Evolutionary conservation across 2,888 invertebrate species (phyloP), one percentile per base, ranked within the genome.

Genomic region (Shargacucullia verbasci): DNA sequence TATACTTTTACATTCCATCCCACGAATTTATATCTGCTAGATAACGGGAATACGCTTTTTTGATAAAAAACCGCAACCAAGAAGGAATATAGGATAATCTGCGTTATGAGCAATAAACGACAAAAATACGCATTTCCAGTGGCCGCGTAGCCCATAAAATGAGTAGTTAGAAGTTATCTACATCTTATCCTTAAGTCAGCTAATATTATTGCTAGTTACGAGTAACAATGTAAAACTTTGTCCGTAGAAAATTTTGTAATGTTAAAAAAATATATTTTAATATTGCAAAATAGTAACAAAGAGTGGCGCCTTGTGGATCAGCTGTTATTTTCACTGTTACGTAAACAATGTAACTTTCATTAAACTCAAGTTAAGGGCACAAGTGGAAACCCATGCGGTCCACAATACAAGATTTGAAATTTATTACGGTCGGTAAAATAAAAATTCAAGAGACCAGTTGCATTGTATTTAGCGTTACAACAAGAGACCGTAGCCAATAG

Each of bases 371-470:
- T 79, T 72, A 70, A 73, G 52, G 53, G 68, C 54, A 83, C 85
- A 86, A 89, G 85, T 87, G 81, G 76, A n/a, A n/a, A 73, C 74
- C 80, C 76, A 70, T 59, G 80, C 61, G 77, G 70, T 73, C 68
- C 52, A 73, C 70, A 80, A 81, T 78, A 74, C 75, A 77, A 81
- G 76, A 81, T 81, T 59, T 67, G 41, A 80, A 89, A 92, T 92
- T 92, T 93, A 92, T 92, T 89, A 90, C 87, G 87, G 88, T 87
- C 79, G 50, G 73, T 80, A 73, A 80, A 82, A 78, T 75, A 78
- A 83, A 83, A 82, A 79, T 77, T 41, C 35, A 81, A 85, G 85
- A 84, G 80, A 84, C 66, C 69, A 65, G 59, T 78, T 83, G 79
- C 86, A 84, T 88, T 89, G 83, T 90, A 73, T 87, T 88, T 87